Base-by-base conservation (phyloP, 2,888 invertebrate species). In the Agrilus biguttatus region DNA sequence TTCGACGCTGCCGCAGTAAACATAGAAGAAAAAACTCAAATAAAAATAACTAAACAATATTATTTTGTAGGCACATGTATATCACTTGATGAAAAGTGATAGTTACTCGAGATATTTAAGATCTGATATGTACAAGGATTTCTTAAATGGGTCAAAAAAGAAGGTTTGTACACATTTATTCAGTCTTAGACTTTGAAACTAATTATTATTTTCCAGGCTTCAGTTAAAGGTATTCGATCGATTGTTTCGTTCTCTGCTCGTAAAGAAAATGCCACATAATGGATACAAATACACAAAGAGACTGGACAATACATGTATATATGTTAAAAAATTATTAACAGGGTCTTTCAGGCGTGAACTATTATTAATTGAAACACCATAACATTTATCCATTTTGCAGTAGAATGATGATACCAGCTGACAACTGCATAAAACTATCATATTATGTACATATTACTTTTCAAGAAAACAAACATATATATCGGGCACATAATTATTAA, bases 51-150 rank as follows among this genome's bases (percentile, higher is more conserved):
- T 13, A 28, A 34, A 34, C 34, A n/a, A 28, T 39, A 5, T 37
- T 42, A 21, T 48, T 44, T 60, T 68, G 10, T 72, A 93, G 92
- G 89, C 93, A 7, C 98, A 98, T 69, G 96, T 98, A 34, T 98
- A 96, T 68, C 93, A 96, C 61, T 73, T 99, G 55, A 99, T 98
- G 98, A 97, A 97, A 65, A 93, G 91, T 51, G 98, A 98, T 70
- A 95, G 93, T 61, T 98, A 99, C 64, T 95, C 95, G 42, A 77
- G 98, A 54, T 98, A 97, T 64, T 73, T 98, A 42, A 82, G 98
- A 51, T 97, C 96, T 1, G 97, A 97, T 55, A 91, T 95, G 87
- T 98, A 97, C 71, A 95, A 95, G 75, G 96, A 96, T 56, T 91
- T 87, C 62, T 72, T 96, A 47, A 92, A 87, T 65, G 91, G 91